phyloP scores from a whole-genome alignment of 1,140 invertebrate genomes.

The Drusus annulatus region DNA sequence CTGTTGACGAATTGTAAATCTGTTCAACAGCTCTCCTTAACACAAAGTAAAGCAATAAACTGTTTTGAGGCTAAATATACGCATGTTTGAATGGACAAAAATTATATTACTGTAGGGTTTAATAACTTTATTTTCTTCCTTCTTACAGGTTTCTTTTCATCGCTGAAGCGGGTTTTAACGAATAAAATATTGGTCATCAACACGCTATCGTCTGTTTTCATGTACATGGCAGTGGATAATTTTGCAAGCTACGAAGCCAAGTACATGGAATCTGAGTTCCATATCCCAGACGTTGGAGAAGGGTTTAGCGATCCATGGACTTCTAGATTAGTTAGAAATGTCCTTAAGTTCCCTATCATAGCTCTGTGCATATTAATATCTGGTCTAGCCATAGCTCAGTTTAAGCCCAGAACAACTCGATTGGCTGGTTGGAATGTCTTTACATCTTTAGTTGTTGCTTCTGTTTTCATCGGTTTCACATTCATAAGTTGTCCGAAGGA shows the following conservation, averaged over 20 bases:
- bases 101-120: too few species aligned
- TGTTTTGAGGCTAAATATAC: too few species aligned
- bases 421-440: constrained; percentile 74
- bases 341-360: constrained; percentile 76
- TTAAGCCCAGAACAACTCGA: constrained; percentile 70
- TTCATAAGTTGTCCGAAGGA: constrained; percentile 75
- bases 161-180: constrained; percentile 72
- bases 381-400: constrained; percentile 76
- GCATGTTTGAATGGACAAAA: too few species aligned
- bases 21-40: too few species aligned
- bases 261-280: constrained; percentile 75
- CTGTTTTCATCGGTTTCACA: constrained; percentile 72
- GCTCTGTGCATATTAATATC: constrained; percentile 74
- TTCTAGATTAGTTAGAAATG: constrained; percentile 70
- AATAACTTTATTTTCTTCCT: not conserved
- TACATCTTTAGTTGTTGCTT: constrained; percentile 66
- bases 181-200: constrained; percentile 77
- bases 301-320: constrained; percentile 73
- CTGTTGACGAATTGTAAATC: too few species aligned
- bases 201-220: constrained; percentile 72
- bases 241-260: constrained; percentile 72
- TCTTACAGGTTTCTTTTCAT: constrained; percentile 70
- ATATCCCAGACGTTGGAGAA: constrained; percentile 72
- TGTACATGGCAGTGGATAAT: constrained; percentile 73
- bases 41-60: too few species aligned